A percentile compares a stretch with the other conserved stretches of the same genome.
Evolutionary conservation across 2,113 vertebrate species (phyloP).

Genomic region (Lampris megalopsis): DNA sequence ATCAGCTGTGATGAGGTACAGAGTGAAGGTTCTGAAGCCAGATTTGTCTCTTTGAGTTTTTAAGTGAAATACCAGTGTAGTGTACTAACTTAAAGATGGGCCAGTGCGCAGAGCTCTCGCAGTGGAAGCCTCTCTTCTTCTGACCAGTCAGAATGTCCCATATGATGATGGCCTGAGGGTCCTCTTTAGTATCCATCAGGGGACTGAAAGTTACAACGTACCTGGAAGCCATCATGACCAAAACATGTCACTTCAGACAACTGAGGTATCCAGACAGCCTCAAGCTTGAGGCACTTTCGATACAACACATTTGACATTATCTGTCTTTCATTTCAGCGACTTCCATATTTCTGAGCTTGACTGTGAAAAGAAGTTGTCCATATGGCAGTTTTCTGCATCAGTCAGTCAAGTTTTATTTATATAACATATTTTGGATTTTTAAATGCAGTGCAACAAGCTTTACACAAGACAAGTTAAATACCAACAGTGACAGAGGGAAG

Average conservation of each 20-base stretch:
- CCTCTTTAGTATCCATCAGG: conserved; percentile 96
- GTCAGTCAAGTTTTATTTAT: too few relatives aligned
- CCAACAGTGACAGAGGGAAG: too few relatives aligned
- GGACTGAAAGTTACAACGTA: conserved; percentile 98
- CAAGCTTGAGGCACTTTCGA: too few relatives aligned
- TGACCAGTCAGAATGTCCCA: conserved; percentile 98
- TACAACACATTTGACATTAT: too few relatives aligned
- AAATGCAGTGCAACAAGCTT: not conserved
- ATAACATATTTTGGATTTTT: too few relatives aligned
- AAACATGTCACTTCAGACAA: conserved; percentile 10
- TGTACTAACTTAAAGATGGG: conserved; percentile 96
- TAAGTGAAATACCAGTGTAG: not conserved
- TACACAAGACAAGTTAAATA: too few relatives aligned
- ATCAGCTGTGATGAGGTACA: too few relatives aligned
- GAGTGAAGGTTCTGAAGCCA: too few relatives aligned
- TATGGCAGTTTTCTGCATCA: too few relatives aligned
- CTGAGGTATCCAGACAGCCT: not conserved
- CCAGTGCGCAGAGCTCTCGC: conserved; percentile 98
- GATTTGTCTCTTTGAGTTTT: not conserved
- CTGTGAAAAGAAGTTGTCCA: too few relatives aligned
- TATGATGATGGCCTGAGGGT: conserved; percentile 98
- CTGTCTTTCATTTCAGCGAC: too few relatives aligned
- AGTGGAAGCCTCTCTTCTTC: conserved; percentile 98
- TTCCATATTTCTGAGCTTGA: too few relatives aligned
- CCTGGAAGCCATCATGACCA: conserved; percentile 70